Conservation (phyloP, 37 sponge, comb jelly and placozoan species). For the Dysidea cf. avara region DNA sequence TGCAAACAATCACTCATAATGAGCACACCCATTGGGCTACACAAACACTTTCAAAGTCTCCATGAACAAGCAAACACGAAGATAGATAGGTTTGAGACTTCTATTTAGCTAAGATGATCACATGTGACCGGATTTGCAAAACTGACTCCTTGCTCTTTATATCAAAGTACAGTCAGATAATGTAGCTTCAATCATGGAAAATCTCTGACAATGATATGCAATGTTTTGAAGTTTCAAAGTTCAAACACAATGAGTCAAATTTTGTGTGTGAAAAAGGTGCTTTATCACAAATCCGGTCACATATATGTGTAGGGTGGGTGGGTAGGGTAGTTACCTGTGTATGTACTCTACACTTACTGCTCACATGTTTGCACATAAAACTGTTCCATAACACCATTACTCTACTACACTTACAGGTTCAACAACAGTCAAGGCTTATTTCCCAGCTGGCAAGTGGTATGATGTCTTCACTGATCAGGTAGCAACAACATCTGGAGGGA, state of each 20-base stretch:
- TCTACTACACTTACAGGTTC: conserved; percentile 36
- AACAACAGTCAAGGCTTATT: conserved; percentile 48
- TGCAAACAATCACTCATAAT: too few relatives aligned
- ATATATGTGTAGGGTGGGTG: neutral
- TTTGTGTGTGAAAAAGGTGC: too few relatives aligned
- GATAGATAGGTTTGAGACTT: too few relatives aligned
- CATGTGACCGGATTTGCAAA: neutral
- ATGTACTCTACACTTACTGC: neutral
- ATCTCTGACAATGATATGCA: too few relatives aligned
- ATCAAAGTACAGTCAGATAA: too few relatives aligned
- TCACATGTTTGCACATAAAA: neutral
- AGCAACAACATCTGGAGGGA: conserved; percentile 5
- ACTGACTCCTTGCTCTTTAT: neutral
- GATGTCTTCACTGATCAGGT: conserved; percentile 44
- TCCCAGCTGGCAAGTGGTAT: conserved; percentile 82
- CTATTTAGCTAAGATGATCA: neutral
- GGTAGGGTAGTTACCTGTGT: too few relatives aligned
- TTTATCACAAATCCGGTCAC: too few relatives aligned
- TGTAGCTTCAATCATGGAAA: neutral
- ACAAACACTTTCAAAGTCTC: too few relatives aligned
- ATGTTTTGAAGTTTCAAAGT: neutral
- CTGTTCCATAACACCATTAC: neutral
- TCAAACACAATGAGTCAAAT: neutral
- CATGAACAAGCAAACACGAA: too few relatives aligned
- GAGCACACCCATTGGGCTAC: too few relatives aligned